These are phyloP conservation scores for Leptopilina drosophilae DNA, from an alignment of 2,888 invertebrate species.

Conservation along the genomic window DNA sequence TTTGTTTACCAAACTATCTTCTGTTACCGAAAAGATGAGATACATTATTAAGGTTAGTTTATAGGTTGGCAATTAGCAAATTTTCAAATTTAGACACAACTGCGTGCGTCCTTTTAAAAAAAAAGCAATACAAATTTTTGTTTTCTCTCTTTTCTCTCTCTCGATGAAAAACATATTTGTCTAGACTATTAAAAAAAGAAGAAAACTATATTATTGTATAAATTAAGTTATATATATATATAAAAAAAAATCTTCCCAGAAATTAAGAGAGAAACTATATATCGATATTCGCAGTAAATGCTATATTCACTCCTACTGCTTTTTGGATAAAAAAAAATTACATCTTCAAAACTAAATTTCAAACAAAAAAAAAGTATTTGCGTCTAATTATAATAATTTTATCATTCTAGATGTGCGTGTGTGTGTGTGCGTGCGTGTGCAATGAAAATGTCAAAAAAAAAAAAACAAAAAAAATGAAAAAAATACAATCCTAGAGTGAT, in stretches of 20 bases:
- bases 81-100: background rate
- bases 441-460: too few species aligned
- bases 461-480: background rate
- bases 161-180: too few species aligned
- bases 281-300: slow-evolving; percentile 64
- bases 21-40: slow-evolving; percentile 15
- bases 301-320: slow-evolving; percentile 65
- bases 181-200: too few species aligned
- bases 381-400: background rate
- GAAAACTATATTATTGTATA: slow-evolving; percentile 60
- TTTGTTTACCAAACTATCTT: slow-evolving; percentile 20
- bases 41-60: slow-evolving; percentile 15
- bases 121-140: slow-evolving; percentile 43
- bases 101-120: background rate
- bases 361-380: background rate
- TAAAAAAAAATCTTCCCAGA: slow-evolving; percentile 46
- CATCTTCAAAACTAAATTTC: background rate
- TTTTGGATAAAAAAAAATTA: slow-evolving; percentile 48
- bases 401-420: background rate
- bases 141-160: background rate
- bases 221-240: slow-evolving; percentile 55
- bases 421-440: too few species aligned
- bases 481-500: background rate
- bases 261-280: slow-evolving; percentile 55
- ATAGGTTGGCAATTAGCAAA: slow-evolving; percentile 10